Evolutionary conservation across 2,888 invertebrate species (phyloP).

Genomic region (Entomobrya multifasciata): DNA sequence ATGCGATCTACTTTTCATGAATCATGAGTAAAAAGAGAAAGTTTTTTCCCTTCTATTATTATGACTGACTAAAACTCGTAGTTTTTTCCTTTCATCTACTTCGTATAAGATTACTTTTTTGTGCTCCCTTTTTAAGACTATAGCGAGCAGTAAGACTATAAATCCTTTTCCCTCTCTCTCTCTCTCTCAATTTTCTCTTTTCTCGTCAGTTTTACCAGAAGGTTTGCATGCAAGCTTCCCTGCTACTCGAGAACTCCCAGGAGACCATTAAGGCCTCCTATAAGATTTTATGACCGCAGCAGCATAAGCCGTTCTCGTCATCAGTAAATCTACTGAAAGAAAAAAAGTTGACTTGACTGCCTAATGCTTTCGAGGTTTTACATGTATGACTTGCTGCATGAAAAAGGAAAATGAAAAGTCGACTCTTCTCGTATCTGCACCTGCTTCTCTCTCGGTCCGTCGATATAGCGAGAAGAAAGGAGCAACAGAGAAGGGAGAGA

Average conservation of each 20-base stretch:
- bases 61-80: constrained; percentile 43
- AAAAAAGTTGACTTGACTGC: constrained; percentile 18
- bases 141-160: constrained; percentile 49
- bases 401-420: constrained; percentile 42
- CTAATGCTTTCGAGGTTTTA: neutral
- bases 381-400: neutral
- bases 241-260: constrained; percentile 66
- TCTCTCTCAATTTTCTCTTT: constrained; percentile 24
- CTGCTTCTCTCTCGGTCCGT: constrained; percentile 57
- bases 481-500: constrained; percentile 55
- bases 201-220: constrained; percentile 57
- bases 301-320: constrained; percentile 22
- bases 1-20: constrained; percentile 68
- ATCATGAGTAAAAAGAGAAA: constrained; percentile 53
- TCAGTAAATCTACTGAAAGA: neutral
- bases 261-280: constrained; percentile 71
- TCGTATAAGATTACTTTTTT: constrained; percentile 60
- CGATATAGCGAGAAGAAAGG: constrained; percentile 49
- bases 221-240: constrained; percentile 70
- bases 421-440: constrained; percentile 63
- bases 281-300: constrained; percentile 69
- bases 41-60: constrained; percentile 19
- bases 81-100: constrained; percentile 41
- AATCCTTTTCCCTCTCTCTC: constrained; percentile 44
- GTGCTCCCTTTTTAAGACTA: constrained; percentile 46